phyloP scores from a whole-genome alignment of 2,888 invertebrate genomes.

The Alloplasta piceator region DNA sequence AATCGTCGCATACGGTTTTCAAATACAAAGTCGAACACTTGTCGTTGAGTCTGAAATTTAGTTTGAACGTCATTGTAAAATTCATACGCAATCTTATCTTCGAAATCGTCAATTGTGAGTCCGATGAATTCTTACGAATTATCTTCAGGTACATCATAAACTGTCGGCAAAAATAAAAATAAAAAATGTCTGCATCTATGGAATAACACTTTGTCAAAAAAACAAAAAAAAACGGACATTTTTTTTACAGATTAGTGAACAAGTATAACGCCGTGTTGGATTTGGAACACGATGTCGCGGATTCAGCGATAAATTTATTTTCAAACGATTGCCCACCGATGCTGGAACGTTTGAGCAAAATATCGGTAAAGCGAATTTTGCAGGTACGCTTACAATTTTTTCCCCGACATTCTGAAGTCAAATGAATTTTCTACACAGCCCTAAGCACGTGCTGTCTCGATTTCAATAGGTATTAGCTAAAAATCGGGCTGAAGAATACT shows the following conservation, averaged over 20 bases:
- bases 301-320: constrained; percentile 87
- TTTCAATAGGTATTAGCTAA: constrained; percentile 85
- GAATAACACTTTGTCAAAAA: neutral
- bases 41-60: constrained; percentile 67
- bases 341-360: constrained; percentile 88
- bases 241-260: constrained; percentile 86
- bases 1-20: constrained; percentile 70
- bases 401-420: too few relatives aligned
- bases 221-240: neutral
- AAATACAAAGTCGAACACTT: constrained; percentile 72
- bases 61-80: constrained; percentile 73
- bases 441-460: too few relatives aligned
- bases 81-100: constrained; percentile 71
- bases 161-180: neutral
- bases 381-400: constrained; percentile 84
- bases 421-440: neutral
- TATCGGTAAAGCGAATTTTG: constrained; percentile 90
- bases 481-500: constrained; percentile 88
- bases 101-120: constrained; percentile 71
- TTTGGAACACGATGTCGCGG: constrained; percentile 86
- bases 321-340: constrained; percentile 91
- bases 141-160: constrained; percentile 72
- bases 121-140: constrained; percentile 69
- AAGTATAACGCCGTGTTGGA: constrained; percentile 87
- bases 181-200: neutral